phyloP scores from a whole-genome alignment of 2,113 vertebrate species.

The Silurus glanis region DNA sequence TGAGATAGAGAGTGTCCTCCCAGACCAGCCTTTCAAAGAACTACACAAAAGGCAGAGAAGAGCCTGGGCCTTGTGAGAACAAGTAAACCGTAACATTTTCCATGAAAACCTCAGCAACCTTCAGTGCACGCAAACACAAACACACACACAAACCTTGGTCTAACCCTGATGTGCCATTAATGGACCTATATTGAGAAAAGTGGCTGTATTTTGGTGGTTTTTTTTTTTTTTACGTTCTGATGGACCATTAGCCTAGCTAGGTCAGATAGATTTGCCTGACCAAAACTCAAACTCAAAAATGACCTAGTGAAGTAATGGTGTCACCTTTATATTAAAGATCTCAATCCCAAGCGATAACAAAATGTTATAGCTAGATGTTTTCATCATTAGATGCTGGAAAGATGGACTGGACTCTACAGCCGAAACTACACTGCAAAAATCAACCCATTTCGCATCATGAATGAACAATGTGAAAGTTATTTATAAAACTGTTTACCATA shows the following conservation, averaged over 20 bases:
- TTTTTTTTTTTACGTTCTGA: neutral
- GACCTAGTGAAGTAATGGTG: too few relatives aligned
- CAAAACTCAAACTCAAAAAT: too few relatives aligned
- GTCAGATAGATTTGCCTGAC: too few relatives aligned
- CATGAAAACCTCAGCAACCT: conserved; percentile 14
- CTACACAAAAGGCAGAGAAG: conserved; percentile 44
- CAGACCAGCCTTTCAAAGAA: conserved; percentile 30
- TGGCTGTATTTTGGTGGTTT: neutral
- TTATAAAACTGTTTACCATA: neutral
- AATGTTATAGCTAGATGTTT: too few relatives aligned
- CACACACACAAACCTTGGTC: neutral
- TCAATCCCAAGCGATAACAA: too few relatives aligned
- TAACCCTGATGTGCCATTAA: neutral
- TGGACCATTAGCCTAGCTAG: too few relatives aligned
- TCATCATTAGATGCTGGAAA: too few relatives aligned
- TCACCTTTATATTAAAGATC: too few relatives aligned
- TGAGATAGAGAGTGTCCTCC: conserved; percentile 5
- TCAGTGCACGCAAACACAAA: neutral
- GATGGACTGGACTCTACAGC: too few relatives aligned
- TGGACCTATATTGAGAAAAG: neutral
- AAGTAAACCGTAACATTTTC: conserved; percentile 15
- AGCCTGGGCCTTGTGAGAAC: conserved; percentile 15
- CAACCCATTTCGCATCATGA: too few relatives aligned
- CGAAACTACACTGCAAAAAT: too few relatives aligned
- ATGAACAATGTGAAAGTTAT: too few relatives aligned